Percentiles rank a stretch among this genome's conserved stretches.
Conservation (phyloP, 2,113 vertebrate species). For the Phyllopteryx taeniolatus region DNA sequence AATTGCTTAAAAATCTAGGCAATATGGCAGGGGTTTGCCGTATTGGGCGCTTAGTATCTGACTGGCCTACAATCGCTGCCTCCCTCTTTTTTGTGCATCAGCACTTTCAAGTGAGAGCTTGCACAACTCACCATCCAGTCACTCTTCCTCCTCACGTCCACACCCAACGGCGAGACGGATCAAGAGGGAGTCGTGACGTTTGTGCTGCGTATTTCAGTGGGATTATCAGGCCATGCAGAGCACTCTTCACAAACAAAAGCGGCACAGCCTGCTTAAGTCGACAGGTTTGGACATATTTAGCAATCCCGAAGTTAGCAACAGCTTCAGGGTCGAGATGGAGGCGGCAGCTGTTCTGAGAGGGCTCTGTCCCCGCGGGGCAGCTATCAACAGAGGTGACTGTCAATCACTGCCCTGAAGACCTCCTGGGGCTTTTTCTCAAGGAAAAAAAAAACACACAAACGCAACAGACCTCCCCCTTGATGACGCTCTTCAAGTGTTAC, state of each 20-base stretch:
- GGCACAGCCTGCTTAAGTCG: conserved; percentile 25
- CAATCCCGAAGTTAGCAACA: conserved; percentile 42
- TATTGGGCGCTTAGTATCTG: conserved; percentile 11
- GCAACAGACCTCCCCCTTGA: conserved; percentile 51
- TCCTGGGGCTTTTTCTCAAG: conserved; percentile 60
- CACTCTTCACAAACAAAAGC: conserved; percentile 24
- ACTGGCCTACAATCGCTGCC: conserved; percentile 40
- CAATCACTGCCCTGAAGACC: conserved; percentile 56
- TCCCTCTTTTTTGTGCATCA: conserved; percentile 58
- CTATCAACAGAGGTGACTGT: conserved; percentile 67
- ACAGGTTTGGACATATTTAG: conserved; percentile 43
- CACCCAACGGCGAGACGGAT: conserved; percentile 33
- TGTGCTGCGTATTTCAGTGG: conserved; percentile 26
- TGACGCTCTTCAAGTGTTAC: conserved; percentile 62
- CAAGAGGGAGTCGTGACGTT: conserved; percentile 25
- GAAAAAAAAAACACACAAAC: conserved; percentile 14
- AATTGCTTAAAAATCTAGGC: not conserved
- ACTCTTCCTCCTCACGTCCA: conserved; percentile 53
- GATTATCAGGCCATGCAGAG: conserved; percentile 9
- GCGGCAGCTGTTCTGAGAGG: conserved; percentile 57
- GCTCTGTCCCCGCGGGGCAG: conserved; percentile 47
- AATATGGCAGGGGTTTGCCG: not conserved
- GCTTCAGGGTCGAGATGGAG: conserved; percentile 42
- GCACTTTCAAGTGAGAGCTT: conserved; percentile 60
- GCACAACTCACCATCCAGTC: conserved; percentile 63